Evolutionary conservation across 2,888 invertebrate species (phyloP), one percentile per base, ranked within the genome.

Genomic region (Dasypolia templi): DNA sequence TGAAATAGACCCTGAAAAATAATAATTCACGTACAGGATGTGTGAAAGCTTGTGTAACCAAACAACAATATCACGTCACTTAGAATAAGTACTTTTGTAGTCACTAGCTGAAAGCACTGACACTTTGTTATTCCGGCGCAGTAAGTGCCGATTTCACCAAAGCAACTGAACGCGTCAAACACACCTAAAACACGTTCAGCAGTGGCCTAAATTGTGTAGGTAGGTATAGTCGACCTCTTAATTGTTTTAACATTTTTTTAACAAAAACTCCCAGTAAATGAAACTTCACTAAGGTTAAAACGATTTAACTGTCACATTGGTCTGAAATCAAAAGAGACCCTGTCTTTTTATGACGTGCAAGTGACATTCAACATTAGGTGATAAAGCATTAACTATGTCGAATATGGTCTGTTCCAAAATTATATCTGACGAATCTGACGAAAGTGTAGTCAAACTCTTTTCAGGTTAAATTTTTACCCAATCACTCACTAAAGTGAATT

Each of bases 1-100:
- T 99, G 99, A 95, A 99, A 99, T 63, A 99, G 96, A 51, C 99
- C 99, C 98, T 99, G 95, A 74, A 97, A 97, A 84, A 86, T 87
- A 88, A 81, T n/a, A 42, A 32, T 51, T 9, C 19, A 49, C 61
- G 11, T 32, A 42, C 7, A 49, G 17, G 0, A 42, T 44, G 17
- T 42, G 58, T 58, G 49, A 61, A 72, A 51, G 26, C 35, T 56
- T n/a, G 12, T 39, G 6, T 55, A 14, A 22, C 4, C 22, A 44
- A 46, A 26, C 4, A 35, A 39, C n/a, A 39, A 65, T 12, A 26
- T n/a, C 26, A 39, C 29, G 26, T 53, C 42, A 22, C 42, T 55
- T 22, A 11, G 26, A 44, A 61, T 7, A 19, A 17, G 12, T 26
- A 32, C 44, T 26, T 19, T n/a, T n/a, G 26, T 63, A 64, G 26